Evolutionary conservation across 2,113 vertebrate genomes (phyloP).

Genomic region (Anguilla japonica): DNA sequence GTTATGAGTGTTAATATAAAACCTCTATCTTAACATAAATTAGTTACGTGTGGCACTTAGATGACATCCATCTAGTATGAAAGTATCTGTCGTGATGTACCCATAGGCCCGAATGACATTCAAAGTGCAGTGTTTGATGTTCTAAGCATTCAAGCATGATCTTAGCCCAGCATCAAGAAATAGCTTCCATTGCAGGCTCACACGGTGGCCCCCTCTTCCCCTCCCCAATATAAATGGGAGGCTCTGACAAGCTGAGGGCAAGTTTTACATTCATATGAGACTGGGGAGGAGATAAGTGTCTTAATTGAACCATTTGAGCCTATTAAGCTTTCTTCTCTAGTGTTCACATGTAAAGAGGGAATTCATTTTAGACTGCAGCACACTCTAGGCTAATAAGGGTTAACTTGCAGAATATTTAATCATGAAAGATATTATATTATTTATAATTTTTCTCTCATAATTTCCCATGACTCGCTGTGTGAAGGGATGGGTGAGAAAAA

Average conservation of each 20-base stretch:
- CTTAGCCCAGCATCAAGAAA: not conserved
- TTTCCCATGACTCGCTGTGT: not conserved
- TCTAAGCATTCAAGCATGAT: not conserved
- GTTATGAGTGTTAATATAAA: slow-evolving; percentile 2
- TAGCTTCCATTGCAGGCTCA: not conserved
- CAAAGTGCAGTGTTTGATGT: not conserved
- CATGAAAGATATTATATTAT: not conserved
- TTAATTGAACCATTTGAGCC: not conserved
- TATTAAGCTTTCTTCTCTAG: not conserved
- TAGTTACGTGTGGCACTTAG: not conserved
- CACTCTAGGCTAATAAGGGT: not conserved
- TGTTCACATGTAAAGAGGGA: not conserved
- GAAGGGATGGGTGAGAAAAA: not conserved
- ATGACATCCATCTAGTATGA: not conserved
- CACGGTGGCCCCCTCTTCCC: not conserved
- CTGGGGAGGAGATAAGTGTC: not conserved
- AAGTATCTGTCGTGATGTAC: not conserved
- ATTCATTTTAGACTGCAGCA: not conserved
- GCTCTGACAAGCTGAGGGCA: not conserved
- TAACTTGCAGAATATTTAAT: not conserved
- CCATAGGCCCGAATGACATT: not conserved
- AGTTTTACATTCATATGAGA: not conserved
- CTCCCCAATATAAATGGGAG: not conserved
- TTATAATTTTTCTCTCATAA: not conserved
- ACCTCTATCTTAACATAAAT: slow-evolving; percentile 6